These are phyloP conservation scores for Pampus argenteus DNA, from an alignment of 2,797 vertebrate genomes.

Conservation along the genomic window DNA sequence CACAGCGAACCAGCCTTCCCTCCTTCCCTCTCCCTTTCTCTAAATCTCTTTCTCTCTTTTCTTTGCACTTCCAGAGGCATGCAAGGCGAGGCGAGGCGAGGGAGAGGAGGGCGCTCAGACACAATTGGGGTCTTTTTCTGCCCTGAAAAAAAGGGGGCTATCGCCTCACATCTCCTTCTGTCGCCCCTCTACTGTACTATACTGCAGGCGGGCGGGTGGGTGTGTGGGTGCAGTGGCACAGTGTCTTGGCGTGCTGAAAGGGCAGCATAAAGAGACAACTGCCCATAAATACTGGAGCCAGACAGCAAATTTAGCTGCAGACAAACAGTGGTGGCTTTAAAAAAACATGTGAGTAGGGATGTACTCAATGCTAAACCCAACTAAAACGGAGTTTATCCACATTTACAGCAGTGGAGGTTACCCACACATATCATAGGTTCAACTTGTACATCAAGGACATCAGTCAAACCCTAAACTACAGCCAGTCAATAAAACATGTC, in stretches of 20 bases:
- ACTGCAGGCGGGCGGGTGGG: conserved; percentile 67
- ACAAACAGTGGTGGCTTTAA: conserved; percentile 38
- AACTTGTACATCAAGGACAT: not conserved
- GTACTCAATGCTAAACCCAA: not conserved
- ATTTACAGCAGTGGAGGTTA: not conserved
- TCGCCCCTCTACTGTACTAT: conserved; percentile 77
- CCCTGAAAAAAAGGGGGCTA: conserved; percentile 85
- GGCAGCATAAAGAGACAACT: conserved; percentile 57
- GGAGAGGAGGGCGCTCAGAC: conserved; percentile 80
- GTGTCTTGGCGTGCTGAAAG: conserved; percentile 61
- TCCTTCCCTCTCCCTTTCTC: conserved; percentile 79
- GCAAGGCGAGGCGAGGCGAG: conserved; percentile 85
- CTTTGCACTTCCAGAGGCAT: conserved; percentile 89
- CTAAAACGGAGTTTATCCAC: not conserved
- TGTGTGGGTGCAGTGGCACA: conserved; percentile 69
- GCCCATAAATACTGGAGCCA: conserved; percentile 57
- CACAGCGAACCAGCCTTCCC: conserved; percentile 89
- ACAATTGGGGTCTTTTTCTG: conserved; percentile 92
- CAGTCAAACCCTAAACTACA: not conserved
- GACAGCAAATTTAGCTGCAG: conserved; percentile 48
- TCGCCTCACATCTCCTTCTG: conserved; percentile 90
- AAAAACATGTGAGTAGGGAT: conserved; percentile 19
- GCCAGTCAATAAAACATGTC: not conserved
- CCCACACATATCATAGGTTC: not conserved
- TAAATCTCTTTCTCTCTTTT: conserved; percentile 83